Evolutionary conservation across 2,888 invertebrate species (phyloP).

Genomic region (Scelioninae gen. 2): DNA sequence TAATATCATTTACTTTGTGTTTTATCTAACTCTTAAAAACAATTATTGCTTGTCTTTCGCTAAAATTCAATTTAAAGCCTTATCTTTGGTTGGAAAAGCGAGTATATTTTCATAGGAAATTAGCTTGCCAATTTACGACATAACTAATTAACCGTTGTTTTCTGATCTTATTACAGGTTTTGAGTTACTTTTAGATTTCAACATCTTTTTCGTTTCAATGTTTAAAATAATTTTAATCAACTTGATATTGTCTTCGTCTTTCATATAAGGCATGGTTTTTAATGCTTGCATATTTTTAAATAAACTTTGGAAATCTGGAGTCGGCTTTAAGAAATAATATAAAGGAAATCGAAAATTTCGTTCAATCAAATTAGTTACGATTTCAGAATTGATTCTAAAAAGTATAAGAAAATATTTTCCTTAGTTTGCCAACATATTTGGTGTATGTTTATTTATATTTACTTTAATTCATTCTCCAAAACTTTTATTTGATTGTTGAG

Average conservation of each 20-base stretch:
- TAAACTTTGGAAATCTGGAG: not conserved
- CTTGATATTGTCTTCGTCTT: not conserved
- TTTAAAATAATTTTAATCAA: not conserved
- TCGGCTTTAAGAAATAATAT: not conserved
- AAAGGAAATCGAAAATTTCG: not conserved
- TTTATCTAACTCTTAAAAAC: no score
- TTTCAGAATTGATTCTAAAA: not conserved
- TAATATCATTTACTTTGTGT: no score
- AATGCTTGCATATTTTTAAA: not conserved
- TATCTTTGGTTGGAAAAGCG: no score
- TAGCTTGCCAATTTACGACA: no score
- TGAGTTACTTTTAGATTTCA: constrained; percentile 10
- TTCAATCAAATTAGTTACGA: not conserved
- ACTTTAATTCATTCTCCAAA: no score
- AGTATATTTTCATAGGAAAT: no score
- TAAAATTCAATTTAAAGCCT: no score
- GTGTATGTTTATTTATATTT: not conserved
- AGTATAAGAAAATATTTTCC: no score
- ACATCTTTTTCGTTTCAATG: constrained; percentile 15
- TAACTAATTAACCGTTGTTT: no score
- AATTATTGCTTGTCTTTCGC: no score
- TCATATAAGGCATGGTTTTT: not conserved
- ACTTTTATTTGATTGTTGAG: not conserved
- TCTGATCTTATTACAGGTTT: no score
- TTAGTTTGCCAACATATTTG: no score